These are phyloP conservation scores for Acrossocheilus wenchowensis DNA, from an alignment of 2,797 vertebrate species.

Conservation along the genomic window DNA sequence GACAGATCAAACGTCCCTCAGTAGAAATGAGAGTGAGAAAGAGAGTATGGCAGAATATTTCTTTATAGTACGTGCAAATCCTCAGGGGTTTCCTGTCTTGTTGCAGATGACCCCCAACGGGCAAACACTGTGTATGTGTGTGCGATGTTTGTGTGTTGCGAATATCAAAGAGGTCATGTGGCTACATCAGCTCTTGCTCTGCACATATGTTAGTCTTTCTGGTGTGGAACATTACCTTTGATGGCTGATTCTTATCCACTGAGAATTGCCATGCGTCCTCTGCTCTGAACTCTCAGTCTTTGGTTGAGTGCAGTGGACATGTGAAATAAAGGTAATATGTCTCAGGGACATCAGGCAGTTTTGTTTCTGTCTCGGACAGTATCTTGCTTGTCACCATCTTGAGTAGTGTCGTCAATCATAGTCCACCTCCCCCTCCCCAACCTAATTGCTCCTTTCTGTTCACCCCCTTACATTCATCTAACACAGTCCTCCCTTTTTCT, in stretches of 20 bases:
- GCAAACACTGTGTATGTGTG: slow-evolving; percentile 23
- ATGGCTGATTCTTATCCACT: slow-evolving; percentile 52
- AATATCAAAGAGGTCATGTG: slow-evolving; percentile 38
- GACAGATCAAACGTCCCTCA: slow-evolving; percentile 53
- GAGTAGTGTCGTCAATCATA: slow-evolving; percentile 34
- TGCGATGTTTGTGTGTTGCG: slow-evolving; percentile 47
- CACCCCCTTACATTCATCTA: slow-evolving; percentile 4
- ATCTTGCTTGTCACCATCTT: slow-evolving; percentile 30
- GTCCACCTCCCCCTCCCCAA: slow-evolving; percentile 4
- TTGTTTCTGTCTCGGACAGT: slow-evolving; percentile 32
- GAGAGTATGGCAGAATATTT: slow-evolving; percentile 23
- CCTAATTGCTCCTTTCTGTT: slow-evolving; percentile 21
- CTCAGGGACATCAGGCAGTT: slow-evolving; percentile 23
- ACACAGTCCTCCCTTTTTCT: not conserved
- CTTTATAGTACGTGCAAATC: slow-evolving; percentile 10
- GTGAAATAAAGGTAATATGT: slow-evolving; percentile 36
- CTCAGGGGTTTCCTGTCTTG: slow-evolving; percentile 4
- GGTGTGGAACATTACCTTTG: slow-evolving; percentile 66
- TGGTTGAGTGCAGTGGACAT: slow-evolving; percentile 23
- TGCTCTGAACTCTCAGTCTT: slow-evolving; percentile 35
- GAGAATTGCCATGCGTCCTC: slow-evolving; percentile 43
- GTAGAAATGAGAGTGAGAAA: slow-evolving; percentile 30
- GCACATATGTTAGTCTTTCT: slow-evolving; percentile 65
- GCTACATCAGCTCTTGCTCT: slow-evolving; percentile 14
- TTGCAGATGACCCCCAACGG: slow-evolving; percentile 34